These are phyloP conservation scores for Diadema setosum DNA, from an alignment of 35 echinoderm and acorn worm species.

Conservation along the genomic window DNA sequence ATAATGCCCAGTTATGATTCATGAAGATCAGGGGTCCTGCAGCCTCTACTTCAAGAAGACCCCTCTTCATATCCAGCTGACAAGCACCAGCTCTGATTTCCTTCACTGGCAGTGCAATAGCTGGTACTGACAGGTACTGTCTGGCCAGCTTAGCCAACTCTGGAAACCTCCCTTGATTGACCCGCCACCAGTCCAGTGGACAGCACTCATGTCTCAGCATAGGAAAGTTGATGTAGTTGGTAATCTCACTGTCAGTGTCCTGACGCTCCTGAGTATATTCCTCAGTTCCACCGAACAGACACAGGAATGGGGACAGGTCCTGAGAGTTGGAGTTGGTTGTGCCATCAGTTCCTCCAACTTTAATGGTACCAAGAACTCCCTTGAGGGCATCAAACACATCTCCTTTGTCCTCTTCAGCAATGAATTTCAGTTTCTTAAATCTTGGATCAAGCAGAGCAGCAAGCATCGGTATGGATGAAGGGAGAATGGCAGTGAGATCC, in stretches of 20 bases:
- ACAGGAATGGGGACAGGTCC: neutral
- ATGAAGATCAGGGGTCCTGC: neutral
- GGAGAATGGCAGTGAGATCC: conserved; percentile 11
- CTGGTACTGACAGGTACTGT: neutral
- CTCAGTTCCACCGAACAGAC: neutral
- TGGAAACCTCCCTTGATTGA: neutral
- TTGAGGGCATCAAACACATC: neutral
- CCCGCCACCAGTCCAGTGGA: conserved; percentile 9
- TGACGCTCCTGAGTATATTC: neutral
- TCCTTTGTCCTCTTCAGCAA: neutral
- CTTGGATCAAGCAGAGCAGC: neutral
- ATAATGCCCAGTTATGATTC: neutral
- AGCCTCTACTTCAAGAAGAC: neutral
- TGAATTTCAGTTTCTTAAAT: conserved; percentile 8
- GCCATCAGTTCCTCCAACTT: neutral
- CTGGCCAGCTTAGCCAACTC: neutral
- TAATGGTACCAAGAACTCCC: neutral
- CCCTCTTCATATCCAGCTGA: neutral
- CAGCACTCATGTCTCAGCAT: neutral
- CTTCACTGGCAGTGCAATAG: neutral
- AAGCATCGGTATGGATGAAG: neutral
- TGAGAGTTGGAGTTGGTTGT: neutral
- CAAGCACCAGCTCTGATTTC: neutral
- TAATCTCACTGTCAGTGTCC: neutral
- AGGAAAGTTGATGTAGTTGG: neutral